phyloP scores from a whole-genome alignment of 2,113 vertebrate species.

The Rattus norvegicus region DNA sequence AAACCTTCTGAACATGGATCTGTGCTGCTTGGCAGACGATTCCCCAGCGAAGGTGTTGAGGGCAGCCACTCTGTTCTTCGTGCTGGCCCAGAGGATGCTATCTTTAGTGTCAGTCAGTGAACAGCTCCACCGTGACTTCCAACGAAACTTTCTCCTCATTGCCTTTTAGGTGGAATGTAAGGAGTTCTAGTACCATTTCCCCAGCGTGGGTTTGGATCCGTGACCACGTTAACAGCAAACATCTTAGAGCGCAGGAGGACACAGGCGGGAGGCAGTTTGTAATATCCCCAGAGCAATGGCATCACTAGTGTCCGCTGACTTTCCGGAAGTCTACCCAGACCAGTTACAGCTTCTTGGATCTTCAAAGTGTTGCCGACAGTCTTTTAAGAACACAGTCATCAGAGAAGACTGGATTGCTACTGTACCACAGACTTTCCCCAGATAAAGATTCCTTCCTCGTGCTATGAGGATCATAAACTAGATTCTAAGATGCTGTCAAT shows the following conservation, averaged over 20 bases:
- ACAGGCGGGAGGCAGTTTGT: neutral
- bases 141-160: neutral
- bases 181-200: neutral
- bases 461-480: neutral
- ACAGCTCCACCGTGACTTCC: neutral
- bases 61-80: neutral
- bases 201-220: neutral
- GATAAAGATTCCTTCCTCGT: neutral
- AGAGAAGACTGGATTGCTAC: neutral
- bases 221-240: neutral
- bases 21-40: neutral
- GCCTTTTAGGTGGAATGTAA: neutral
- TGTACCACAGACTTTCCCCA: neutral
- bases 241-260: neutral
- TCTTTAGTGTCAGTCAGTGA: neutral
- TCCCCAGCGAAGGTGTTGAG: neutral
- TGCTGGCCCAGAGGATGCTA: neutral
- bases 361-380: neutral
- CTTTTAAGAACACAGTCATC: neutral
- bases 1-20: neutral
- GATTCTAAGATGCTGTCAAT: conserved; percentile 9
- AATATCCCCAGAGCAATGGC: neutral
- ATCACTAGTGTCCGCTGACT: neutral
- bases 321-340: neutral
- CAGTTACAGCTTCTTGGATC: neutral